Conservation (phyloP, 2,888 invertebrate genomes). For the Xestia c-nigrum region DNA sequence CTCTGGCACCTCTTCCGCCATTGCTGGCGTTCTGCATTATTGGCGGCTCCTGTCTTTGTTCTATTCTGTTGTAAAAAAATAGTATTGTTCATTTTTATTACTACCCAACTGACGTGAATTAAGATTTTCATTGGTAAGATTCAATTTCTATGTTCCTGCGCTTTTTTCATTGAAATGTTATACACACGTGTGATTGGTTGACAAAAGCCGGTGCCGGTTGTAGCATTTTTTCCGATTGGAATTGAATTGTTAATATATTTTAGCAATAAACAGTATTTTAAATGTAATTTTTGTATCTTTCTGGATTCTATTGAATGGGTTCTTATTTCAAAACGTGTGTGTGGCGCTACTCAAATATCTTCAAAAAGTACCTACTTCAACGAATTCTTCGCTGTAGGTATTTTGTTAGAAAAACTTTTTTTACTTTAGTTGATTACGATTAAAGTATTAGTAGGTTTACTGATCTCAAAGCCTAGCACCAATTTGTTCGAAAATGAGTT, state of each 20-base stretch:
- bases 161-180: background rate
- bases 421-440: background rate
- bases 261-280: slow-evolving; percentile 33
- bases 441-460: background rate
- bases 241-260: slow-evolving; percentile 40
- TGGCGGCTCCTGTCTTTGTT: slow-evolving; percentile 63
- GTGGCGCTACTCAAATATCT: background rate
- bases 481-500: background rate
- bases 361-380: slow-evolving; percentile 9
- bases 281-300: slow-evolving; percentile 15
- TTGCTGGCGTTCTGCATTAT: slow-evolving; percentile 53
- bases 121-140: slow-evolving; percentile 51
- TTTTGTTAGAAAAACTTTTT: background rate
- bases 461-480: background rate
- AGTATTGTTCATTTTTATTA: slow-evolving; percentile 35
- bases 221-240: slow-evolving; percentile 37
- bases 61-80: slow-evolving; percentile 28
- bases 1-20: slow-evolving; percentile 52
- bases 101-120: slow-evolving; percentile 16
- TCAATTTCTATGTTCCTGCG: background rate
- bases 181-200: slow-evolving; percentile 68
- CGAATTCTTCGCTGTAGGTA: slow-evolving; percentile 13
- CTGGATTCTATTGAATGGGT: slow-evolving; percentile 3
- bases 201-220: slow-evolving; percentile 70
- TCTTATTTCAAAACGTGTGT: background rate